phyloP scores from a whole-genome alignment of 2,888 invertebrate species.

The Xestia c-nigrum region DNA sequence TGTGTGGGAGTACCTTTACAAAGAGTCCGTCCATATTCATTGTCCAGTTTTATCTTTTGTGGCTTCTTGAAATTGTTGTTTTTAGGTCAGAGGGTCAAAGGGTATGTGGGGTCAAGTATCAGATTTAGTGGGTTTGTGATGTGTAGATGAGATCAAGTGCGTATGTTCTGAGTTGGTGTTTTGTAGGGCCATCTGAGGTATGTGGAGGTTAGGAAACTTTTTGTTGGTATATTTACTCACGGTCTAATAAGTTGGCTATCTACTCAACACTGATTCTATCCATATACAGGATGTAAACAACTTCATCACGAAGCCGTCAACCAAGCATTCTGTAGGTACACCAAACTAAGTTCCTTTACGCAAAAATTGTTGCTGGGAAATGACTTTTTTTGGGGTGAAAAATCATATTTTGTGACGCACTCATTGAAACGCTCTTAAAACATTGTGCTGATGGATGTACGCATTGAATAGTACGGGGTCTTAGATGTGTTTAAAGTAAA shows the following conservation, averaged over 20 bases:
- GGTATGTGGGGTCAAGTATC: conserved; percentile 14
- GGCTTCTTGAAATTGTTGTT: conserved; percentile 39
- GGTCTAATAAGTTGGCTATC: background rate
- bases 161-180: background rate
- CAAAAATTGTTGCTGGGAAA: no score
- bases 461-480: no score
- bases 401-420: no score
- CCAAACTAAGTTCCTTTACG: no score
- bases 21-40: background rate
- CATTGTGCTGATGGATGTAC: no score
- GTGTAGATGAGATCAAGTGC: background rate
- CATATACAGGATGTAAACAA: no score
- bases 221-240: background rate
- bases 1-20: conserved; percentile 8
- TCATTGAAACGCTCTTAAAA: no score
- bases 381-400: no score
- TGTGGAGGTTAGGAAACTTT: background rate
- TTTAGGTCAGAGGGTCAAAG: conserved; percentile 50
- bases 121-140: conserved; percentile 1
- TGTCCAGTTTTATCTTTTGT: conserved; percentile 35
- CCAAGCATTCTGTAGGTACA: no score
- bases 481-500: no score
- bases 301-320: no score
- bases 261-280: no score
- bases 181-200: background rate